phyloP scores from a whole-genome alignment of 2,888 invertebrate genomes.

The Alcis repandata region DNA sequence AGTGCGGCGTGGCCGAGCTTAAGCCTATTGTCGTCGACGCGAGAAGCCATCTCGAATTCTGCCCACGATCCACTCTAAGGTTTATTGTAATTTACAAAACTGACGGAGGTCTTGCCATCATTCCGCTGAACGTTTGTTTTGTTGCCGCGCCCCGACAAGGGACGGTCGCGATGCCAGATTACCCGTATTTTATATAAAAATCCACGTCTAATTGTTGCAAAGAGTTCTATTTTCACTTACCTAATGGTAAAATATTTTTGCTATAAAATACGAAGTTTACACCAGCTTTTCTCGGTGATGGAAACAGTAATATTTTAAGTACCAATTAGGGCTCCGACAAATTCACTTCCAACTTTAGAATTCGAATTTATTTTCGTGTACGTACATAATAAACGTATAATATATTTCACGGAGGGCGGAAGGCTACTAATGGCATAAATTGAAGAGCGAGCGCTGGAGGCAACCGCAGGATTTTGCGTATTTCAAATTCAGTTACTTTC shows the following conservation, averaged over 20 bases:
- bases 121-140: conserved; percentile 73
- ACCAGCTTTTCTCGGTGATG: conserved; percentile 40
- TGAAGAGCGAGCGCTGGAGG: conserved; percentile 75
- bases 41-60: conserved; percentile 77
- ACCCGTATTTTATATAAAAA: conserved; percentile 48
- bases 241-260: conserved; percentile 31
- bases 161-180: conserved; percentile 55
- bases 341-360: conserved; percentile 62
- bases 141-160: conserved; percentile 59
- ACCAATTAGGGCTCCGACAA: conserved; percentile 59
- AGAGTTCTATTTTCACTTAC: conserved; percentile 28
- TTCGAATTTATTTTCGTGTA: conserved; percentile 59
- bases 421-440: conserved; percentile 81
- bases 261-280: conserved; percentile 41
- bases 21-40: conserved; percentile 77
- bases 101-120: conserved; percentile 79
- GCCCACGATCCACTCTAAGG: conserved; percentile 78
- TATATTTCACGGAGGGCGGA: conserved; percentile 68
- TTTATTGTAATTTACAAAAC: conserved; percentile 85
- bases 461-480: conserved; percentile 79
- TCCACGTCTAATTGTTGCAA: conserved; percentile 39
- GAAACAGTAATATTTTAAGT: conserved; percentile 46
- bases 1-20: conserved; percentile 59
- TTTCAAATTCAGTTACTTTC: conserved; percentile 81
- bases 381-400: conserved; percentile 58